These are phyloP conservation scores for Epinotia bilunana DNA, from an alignment of 2,888 invertebrate genomes.

Conservation along the genomic window DNA sequence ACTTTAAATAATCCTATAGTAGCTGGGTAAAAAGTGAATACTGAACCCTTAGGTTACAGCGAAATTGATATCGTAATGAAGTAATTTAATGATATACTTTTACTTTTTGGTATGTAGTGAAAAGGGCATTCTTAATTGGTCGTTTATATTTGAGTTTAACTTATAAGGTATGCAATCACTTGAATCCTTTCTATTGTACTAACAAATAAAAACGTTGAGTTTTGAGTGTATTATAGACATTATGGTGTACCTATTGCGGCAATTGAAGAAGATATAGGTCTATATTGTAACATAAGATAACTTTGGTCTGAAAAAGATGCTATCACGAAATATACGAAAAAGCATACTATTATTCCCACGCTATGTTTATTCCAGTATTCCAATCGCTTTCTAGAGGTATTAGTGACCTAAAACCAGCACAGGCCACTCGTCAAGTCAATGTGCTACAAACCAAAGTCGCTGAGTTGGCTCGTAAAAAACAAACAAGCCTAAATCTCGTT, in stretches of 20 bases:
- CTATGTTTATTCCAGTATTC: too few relatives aligned
- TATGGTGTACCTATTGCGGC: too few relatives aligned
- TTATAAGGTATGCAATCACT: neutral
- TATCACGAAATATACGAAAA: too few relatives aligned
- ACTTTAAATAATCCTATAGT: slow-evolving; percentile 14
- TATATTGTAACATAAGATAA: too few relatives aligned
- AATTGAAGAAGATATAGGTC: too few relatives aligned
- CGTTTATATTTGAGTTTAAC: neutral
- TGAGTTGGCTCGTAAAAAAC: slow-evolving; percentile 40
- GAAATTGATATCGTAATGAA: too few relatives aligned
- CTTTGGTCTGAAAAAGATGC: too few relatives aligned
- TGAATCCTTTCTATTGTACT: too few relatives aligned
- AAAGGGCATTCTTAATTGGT: slow-evolving; percentile 26
- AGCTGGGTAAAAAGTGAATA: neutral
- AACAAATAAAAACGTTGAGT: too few relatives aligned
- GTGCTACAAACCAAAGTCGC: slow-evolving; percentile 25
- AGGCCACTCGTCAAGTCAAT: slow-evolving; percentile 15
- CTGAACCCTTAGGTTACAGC: neutral
- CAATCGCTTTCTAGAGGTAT: too few relatives aligned
- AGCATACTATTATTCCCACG: too few relatives aligned
- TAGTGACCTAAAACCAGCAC: neutral
- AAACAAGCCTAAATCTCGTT: slow-evolving; percentile 37
- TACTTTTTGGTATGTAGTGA: slow-evolving; percentile 2
- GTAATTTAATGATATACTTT: neutral
- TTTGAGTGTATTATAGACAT: too few relatives aligned